Conservation (phyloP, 35 echinoderm and acorn worm species). For the Strongylocentrotus purpuratus region DNA sequence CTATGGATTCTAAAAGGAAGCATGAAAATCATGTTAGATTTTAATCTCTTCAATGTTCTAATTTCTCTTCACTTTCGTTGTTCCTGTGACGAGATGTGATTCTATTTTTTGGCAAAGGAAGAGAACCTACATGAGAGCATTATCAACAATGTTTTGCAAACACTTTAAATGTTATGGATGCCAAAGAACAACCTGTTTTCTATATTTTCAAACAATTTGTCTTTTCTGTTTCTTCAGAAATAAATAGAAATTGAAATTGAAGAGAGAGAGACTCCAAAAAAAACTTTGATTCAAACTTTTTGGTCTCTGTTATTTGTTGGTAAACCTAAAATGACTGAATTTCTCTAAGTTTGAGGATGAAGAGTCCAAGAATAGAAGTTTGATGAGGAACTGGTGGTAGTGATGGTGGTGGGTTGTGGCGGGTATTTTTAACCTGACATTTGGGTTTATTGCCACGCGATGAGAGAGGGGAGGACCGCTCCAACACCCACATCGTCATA, state of each 20-base stretch:
- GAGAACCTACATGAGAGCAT: neutral
- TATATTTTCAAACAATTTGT: neutral
- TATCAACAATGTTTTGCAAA: neutral
- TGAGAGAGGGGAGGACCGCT: neutral
- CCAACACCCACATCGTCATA: neutral
- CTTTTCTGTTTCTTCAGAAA: too few species aligned
- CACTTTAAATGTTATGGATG: neutral
- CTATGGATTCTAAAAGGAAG: conserved; percentile 2
- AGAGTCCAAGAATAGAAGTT: neutral
- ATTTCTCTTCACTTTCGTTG: neutral
- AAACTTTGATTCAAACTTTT: neutral
- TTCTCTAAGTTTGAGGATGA: neutral
- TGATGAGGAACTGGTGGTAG: neutral
- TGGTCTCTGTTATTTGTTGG: neutral
- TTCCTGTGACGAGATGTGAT: neutral
- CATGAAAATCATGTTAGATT: neutral
- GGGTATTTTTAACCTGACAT: conserved; percentile 3
- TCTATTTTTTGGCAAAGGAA: neutral
- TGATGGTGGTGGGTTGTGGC: neutral
- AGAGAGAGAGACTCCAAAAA: neutral
- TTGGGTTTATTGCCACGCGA: neutral
- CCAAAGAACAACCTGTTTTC: neutral
- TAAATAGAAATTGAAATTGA: too few species aligned
- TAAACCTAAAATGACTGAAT: neutral
- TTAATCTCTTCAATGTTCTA: conserved; percentile 12